Conservation (phyloP, 1,140 invertebrate species). For the Drosophila paulistorum region DNA sequence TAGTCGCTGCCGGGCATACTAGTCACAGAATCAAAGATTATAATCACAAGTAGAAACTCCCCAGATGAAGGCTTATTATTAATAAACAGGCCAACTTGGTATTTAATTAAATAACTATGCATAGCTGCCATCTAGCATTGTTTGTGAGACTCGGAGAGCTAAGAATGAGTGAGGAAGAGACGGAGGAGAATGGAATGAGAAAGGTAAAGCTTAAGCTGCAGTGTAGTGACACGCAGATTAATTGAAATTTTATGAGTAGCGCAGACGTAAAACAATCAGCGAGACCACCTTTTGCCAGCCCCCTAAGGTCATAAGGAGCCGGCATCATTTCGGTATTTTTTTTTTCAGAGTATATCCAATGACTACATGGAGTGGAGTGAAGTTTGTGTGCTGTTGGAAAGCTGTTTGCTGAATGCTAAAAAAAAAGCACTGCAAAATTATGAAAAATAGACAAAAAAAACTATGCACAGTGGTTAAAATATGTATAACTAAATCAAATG, state of each 20-base stretch:
- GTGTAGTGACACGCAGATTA: constrained; percentile 76
- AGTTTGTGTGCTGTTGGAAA: constrained; percentile 31
- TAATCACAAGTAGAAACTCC: constrained; percentile 57
- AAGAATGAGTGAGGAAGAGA: not conserved
- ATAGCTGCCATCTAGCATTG: constrained; percentile 43
- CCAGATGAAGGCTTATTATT: constrained; percentile 59
- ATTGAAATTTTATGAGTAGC: constrained; percentile 82
- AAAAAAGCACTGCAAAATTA: constrained; percentile 44
- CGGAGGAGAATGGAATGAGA: not conserved
- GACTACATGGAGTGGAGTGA: constrained; percentile 17
- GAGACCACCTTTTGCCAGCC: constrained; percentile 78
- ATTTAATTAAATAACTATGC: constrained; percentile 69
- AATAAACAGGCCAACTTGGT: constrained; percentile 50
- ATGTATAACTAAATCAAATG: not conserved
- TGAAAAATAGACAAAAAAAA: constrained; percentile 57
- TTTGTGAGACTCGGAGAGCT: constrained; percentile 1
- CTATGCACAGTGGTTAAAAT: constrained; percentile 49
- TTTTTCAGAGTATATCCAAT: constrained; percentile 30
- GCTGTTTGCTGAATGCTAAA: constrained; percentile 35
- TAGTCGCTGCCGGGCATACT: constrained; percentile 36
- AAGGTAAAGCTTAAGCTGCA: constrained; percentile 14
- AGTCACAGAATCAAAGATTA: constrained; percentile 49
- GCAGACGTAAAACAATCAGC: constrained; percentile 79
- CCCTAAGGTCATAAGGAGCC: constrained; percentile 73
- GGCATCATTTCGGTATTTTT: constrained; percentile 10